Conservation (phyloP, 2,113 vertebrate genomes). For the Pan paniscus region DNA sequence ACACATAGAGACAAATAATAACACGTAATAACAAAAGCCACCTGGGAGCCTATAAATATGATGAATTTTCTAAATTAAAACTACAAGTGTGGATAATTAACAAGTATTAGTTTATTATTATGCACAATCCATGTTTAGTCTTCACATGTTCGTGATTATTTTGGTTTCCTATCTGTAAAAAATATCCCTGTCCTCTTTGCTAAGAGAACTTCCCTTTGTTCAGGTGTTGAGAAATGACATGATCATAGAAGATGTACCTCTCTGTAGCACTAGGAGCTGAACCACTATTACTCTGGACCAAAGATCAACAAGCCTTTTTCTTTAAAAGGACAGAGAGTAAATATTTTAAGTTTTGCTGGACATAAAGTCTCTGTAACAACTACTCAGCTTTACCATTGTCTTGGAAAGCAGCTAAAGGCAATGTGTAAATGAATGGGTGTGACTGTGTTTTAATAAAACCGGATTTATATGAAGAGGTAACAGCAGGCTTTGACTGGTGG, state of each 20-base stretch:
- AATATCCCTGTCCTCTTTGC: not conserved
- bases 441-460: not conserved
- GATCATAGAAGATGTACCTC: not conserved
- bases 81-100: not conserved
- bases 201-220: not conserved
- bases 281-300: not conserved
- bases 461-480: not conserved
- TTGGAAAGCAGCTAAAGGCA: not conserved
- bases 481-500: not conserved
- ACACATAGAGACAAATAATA: not conserved
- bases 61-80: slow-evolving; percentile 13
- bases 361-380: not conserved
- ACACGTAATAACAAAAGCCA: not conserved
- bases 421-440: not conserved
- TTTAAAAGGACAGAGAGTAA: not conserved
- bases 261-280: not conserved
- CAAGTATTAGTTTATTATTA: not conserved
- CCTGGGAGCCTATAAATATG: not conserved
- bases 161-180: not conserved
- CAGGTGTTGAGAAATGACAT: not conserved
- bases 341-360: not conserved
- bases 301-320: not conserved
- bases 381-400: not conserved
- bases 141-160: not conserved
- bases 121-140: not conserved